Percentiles rank a stretch among this genome's conserved stretches.
Conservation (phyloP, 2,888 invertebrate genomes). For the Caenorhabditis virilis region DNA sequence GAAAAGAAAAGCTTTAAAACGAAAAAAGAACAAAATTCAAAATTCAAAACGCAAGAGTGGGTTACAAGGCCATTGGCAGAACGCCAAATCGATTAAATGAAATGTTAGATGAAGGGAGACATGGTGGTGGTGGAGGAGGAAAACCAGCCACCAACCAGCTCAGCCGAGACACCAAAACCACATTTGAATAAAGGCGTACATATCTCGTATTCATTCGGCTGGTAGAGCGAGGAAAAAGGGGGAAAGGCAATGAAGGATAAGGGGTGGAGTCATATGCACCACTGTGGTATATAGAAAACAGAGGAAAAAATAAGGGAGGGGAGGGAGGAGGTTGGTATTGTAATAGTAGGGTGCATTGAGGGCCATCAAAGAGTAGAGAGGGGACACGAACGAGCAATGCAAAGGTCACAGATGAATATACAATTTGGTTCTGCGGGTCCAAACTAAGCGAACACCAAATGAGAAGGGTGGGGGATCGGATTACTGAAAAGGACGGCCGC, state of each 20-base stretch:
- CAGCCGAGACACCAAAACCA: not conserved
- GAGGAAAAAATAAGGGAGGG: not conserved
- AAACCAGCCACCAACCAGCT: not conserved
- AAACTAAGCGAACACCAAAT: too few species aligned
- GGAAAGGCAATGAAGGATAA: not conserved
- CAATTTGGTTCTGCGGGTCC: too few species aligned
- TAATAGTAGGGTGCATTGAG: constrained; percentile 4
- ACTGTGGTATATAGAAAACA: not conserved
- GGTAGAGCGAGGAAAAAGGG: not conserved
- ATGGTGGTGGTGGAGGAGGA: not conserved
- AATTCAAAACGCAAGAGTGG: not conserved
- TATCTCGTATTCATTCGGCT: not conserved
- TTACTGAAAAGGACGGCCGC: not conserved
- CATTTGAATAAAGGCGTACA: too few species aligned
- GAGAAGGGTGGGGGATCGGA: not conserved
- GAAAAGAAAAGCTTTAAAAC: not conserved
- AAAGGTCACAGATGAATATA: too few species aligned
- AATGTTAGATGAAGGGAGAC: not conserved
- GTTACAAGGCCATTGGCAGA: not conserved
- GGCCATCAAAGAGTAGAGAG: too few species aligned
- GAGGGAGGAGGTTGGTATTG: not conserved
- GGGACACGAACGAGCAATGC: too few species aligned
- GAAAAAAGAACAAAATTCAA: not conserved
- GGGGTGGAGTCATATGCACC: not conserved
- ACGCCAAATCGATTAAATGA: not conserved